Percentiles rank a stretch among this genome's conserved stretches.
Conservation (phyloP, 2,797 vertebrate species). For the Aplochiton taeniatus region DNA sequence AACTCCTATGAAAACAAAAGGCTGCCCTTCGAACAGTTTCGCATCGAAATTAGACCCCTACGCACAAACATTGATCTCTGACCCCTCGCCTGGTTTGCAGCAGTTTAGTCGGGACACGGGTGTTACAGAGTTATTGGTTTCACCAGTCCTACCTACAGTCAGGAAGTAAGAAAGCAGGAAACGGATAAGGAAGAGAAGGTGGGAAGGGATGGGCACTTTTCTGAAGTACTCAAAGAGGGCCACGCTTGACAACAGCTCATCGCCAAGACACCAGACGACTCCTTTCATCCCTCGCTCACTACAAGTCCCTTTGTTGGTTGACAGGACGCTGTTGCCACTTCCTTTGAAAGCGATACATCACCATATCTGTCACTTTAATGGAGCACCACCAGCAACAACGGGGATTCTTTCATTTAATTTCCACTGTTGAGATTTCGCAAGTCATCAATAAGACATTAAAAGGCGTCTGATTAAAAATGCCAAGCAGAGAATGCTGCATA, state of each 20-base stretch:
- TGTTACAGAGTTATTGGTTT: too few species aligned
- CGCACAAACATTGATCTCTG: too few species aligned
- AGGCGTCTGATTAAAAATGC: slow-evolving; percentile 61
- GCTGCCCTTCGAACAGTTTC: too few species aligned
- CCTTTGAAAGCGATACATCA: slow-evolving; percentile 53
- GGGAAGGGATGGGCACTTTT: too few species aligned
- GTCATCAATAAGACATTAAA: slow-evolving; percentile 69
- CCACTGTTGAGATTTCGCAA: slow-evolving; percentile 58
- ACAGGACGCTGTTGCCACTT: slow-evolving; percentile 23
- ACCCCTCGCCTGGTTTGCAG: too few species aligned
- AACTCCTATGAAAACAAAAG: neutral
- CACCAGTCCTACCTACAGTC: too few species aligned
- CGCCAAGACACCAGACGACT: neutral
- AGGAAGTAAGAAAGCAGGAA: too few species aligned
- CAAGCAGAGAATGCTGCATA: slow-evolving; percentile 55
- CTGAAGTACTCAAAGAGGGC: neutral
- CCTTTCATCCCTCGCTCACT: neutral
- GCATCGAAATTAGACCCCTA: too few species aligned
- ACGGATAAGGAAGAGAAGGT: too few species aligned
- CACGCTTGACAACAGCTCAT: neutral
- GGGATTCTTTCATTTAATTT: slow-evolving; percentile 59
- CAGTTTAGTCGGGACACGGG: too few species aligned
- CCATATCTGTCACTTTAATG: slow-evolving; percentile 54
- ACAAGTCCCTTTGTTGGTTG: slow-evolving; percentile 4
- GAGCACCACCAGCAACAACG: slow-evolving; percentile 39